A percentile compares a stretch with the other conserved stretches of the same genome.
phyloP scores from a whole-genome alignment of 2,113 vertebrate species.

The Fregetta grallaria region DNA sequence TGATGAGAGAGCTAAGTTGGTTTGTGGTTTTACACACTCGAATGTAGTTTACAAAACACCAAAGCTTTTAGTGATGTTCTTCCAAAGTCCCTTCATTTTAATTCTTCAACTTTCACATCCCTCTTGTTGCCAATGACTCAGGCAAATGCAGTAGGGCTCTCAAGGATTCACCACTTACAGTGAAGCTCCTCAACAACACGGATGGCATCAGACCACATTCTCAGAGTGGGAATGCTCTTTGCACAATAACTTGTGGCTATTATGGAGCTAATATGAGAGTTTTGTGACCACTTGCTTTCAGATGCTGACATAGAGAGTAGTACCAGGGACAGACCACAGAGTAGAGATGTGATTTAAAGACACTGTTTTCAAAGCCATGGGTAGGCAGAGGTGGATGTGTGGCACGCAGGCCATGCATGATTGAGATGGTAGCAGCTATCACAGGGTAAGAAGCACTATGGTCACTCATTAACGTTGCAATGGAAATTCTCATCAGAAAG shows the following conservation, averaged over 20 bases:
- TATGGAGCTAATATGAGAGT: not conserved
- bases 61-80: not conserved
- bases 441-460: not conserved
- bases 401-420: not conserved
- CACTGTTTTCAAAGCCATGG: not conserved
- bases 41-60: conserved; percentile 7
- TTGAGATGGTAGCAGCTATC: not conserved
- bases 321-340: not conserved
- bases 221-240: not conserved
- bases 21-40: not conserved
- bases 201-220: not conserved
- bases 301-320: not conserved
- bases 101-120: not conserved
- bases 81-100: not conserved
- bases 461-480: not conserved
- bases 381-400: not conserved
- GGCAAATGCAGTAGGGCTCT: not conserved
- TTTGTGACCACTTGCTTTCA: not conserved
- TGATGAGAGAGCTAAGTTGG: not conserved
- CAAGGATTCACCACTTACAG: not conserved
- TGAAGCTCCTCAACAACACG: not conserved
- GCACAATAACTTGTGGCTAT: not conserved
- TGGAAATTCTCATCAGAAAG: not conserved
- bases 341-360: not conserved
- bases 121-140: not conserved